Conservation (phyloP, 2,888 invertebrate species). For the Lithophane leautieri region DNA sequence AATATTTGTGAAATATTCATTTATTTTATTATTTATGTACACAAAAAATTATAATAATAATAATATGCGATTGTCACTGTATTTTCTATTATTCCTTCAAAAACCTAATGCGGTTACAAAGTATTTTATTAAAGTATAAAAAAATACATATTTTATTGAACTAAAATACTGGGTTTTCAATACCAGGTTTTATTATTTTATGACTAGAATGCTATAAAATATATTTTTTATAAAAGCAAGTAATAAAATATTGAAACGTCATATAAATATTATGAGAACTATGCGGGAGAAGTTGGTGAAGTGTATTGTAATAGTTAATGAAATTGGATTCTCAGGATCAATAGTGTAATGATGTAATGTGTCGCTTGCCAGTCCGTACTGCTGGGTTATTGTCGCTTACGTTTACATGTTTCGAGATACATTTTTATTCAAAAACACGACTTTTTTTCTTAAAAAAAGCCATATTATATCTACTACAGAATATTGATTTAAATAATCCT, state of each 20-base stretch:
- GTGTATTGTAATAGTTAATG: not conserved
- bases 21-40: too few relatives aligned
- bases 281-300: not conserved
- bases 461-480: too few relatives aligned
- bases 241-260: constrained; percentile 18
- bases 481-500: too few relatives aligned
- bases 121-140: not conserved
- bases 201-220: constrained; percentile 6
- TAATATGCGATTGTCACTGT: not conserved
- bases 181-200: constrained; percentile 1
- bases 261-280: constrained; percentile 4
- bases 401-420: not conserved
- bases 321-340: not conserved
- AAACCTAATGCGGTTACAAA: not conserved
- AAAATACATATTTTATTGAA: not conserved
- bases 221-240: constrained; percentile 2
- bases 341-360: not conserved
- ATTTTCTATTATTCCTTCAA: not conserved
- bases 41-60: too few relatives aligned
- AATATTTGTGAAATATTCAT: not conserved
- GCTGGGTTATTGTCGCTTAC: not conserved
- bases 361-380: not conserved
- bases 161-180: not conserved
- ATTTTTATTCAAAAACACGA: too few relatives aligned
- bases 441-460: too few relatives aligned